phyloP scores from a whole-genome alignment of 2,797 vertebrate species.

The Novumbra hubbsi region DNA sequence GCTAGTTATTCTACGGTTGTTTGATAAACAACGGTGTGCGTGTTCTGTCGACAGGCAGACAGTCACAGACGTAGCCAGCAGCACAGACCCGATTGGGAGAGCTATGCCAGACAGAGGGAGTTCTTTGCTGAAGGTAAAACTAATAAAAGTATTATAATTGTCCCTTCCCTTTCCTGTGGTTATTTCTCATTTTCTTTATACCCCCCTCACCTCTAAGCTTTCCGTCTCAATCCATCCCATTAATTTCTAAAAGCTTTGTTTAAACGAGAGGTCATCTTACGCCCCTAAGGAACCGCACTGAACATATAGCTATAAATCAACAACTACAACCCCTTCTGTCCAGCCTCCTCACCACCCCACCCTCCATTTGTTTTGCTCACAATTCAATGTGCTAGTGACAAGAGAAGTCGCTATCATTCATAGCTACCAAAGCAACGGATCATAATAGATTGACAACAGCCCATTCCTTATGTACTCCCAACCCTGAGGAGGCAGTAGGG shows the following conservation, averaged over 20 bases:
- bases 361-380: conserved; percentile 5
- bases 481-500: no score
- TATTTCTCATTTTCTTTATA: neutral
- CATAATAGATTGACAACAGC: neutral
- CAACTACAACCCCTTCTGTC: neutral
- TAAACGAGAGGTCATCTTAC: neutral
- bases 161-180: neutral
- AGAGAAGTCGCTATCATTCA: neutral
- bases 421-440: neutral
- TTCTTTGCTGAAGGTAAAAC: conserved; percentile 79
- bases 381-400: neutral
- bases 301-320: neutral
- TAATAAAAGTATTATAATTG: neutral
- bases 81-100: conserved; percentile 67
- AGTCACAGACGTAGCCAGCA: conserved; percentile 62
- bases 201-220: neutral
- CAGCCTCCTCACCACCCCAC: neutral
- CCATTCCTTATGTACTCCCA: no score
- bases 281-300: neutral
- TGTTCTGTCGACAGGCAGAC: conserved; percentile 74
- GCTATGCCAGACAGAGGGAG: conserved; percentile 78
- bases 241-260: neutral
- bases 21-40: conserved; percentile 34
- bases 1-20: neutral
- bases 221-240: neutral